Percentiles rank a stretch among this genome's conserved stretches.
Evolutionary conservation across 2,888 invertebrate species (phyloP).

Genomic region (Dryobota labecula): DNA sequence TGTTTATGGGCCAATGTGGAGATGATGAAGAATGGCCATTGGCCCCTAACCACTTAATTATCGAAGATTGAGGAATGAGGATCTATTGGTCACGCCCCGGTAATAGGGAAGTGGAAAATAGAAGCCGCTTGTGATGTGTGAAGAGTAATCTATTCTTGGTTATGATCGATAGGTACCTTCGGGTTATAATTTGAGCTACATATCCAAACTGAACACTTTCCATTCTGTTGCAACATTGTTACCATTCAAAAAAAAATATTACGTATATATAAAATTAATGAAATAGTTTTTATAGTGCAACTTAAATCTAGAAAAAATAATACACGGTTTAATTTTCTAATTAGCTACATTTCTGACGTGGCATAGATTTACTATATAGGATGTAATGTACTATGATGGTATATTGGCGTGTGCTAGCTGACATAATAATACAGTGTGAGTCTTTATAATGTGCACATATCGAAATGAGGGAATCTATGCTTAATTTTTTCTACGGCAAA

Average conservation of each 20-base stretch:
- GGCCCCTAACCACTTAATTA: conserved; percentile 63
- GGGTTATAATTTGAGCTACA: conserved; percentile 25
- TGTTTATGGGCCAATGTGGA: conserved; percentile 45
- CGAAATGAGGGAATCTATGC: too few relatives aligned
- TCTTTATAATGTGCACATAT: too few relatives aligned
- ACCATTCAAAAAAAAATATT: not conserved
- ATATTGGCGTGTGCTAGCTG: too few relatives aligned
- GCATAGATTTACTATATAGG: too few relatives aligned
- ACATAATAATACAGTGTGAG: too few relatives aligned
- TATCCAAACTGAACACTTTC: conserved; percentile 11
- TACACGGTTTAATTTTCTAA: too few relatives aligned
- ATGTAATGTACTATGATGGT: too few relatives aligned
- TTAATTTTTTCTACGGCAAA: too few relatives aligned
- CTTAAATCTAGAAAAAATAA: too few relatives aligned
- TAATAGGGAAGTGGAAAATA: conserved; percentile 42
- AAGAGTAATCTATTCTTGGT: conserved; percentile 31
- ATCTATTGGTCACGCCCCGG: conserved; percentile 1
- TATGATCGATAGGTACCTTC: conserved; percentile 22
- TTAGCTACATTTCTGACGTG: too few relatives aligned
- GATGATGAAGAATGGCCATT: conserved; percentile 48
- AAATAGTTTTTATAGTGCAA: not conserved
- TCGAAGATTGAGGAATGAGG: conserved; percentile 42
- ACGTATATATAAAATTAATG: not conserved
- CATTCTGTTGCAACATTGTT: not conserved
- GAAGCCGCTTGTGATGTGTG: conserved; percentile 34